Evolutionary conservation across 2,888 invertebrate species (phyloP).

Genomic region (Allophyes oxyacanthae): DNA sequence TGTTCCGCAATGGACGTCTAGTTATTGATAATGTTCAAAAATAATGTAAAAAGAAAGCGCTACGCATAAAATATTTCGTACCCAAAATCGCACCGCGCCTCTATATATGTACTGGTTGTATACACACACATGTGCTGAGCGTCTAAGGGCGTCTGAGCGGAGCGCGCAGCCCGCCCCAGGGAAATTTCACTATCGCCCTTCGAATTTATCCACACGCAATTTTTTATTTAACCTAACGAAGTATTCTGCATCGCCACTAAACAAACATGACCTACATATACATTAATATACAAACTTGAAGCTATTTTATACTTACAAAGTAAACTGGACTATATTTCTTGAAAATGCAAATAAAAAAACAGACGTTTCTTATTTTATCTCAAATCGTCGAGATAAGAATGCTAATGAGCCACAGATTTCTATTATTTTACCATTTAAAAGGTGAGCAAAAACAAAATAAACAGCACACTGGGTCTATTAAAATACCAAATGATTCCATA

Average conservation of each 20-base stretch:
- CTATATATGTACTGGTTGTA: not conserved
- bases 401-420: slow-evolving; percentile 14
- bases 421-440: slow-evolving; percentile 10
- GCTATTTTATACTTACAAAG: not conserved
- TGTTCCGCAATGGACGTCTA: too few relatives aligned
- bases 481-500: slow-evolving; percentile 5
- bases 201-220: slow-evolving; percentile 32
- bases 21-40: too few relatives aligned
- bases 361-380: not conserved
- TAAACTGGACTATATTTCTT: not conserved
- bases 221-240: slow-evolving; percentile 27
- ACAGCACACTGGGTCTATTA: not conserved
- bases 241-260: slow-evolving; percentile 15
- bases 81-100: not conserved
- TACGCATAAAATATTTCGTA: not conserved
- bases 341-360: not conserved
- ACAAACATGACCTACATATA: not conserved
- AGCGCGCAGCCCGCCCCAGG: slow-evolving; percentile 37
- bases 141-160: not conserved
- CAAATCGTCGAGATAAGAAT: slow-evolving; percentile 10
- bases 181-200: slow-evolving; percentile 47
- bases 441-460: slow-evolving; percentile 3
- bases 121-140: slow-evolving; percentile 4
- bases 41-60: not conserved
- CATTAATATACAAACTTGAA: not conserved